phyloP scores from a whole-genome alignment of 2,113 vertebrate genomes.

The Pedetes capensis region DNA sequence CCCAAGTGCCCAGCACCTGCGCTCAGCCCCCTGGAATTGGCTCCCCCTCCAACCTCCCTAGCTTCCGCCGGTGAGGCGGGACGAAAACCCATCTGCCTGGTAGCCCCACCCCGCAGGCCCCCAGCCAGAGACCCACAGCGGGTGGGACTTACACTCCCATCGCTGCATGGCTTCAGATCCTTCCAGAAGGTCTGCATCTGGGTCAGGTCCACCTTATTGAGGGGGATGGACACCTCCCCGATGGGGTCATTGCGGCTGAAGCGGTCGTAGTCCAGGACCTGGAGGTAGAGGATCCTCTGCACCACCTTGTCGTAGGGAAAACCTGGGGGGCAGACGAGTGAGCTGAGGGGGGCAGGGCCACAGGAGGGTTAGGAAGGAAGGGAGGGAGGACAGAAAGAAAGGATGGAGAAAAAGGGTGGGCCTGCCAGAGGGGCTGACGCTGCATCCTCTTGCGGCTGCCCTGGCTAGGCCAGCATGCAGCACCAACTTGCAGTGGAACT shows the following conservation, averaged over 20 bases:
- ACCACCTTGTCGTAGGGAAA: constrained; percentile 99
- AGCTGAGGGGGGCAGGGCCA: background rate
- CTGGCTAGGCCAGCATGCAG: too few species aligned
- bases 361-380: accelerated
- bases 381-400: too few species aligned
- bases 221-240: constrained; percentile 96
- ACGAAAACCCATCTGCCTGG: background rate
- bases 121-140: background rate
- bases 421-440: too few species aligned
- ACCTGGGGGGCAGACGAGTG: constrained; percentile 80
- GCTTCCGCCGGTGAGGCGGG: too few species aligned
- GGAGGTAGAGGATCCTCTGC: constrained; percentile 96
- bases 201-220: constrained; percentile 97
- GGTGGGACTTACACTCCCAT: constrained; percentile 93
- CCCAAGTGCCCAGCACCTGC: accelerated
- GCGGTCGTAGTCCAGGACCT: constrained; percentile 95
- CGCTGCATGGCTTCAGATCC: constrained; percentile 98
- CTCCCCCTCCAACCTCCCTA: background rate
- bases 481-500: background rate
- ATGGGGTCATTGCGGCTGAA: constrained; percentile 99
- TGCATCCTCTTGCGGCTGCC: too few species aligned
- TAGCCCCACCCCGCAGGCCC: background rate
- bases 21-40: accelerated
- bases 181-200: constrained; percentile 99
- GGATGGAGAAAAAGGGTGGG: too few species aligned